A percentile compares a stretch with the other conserved stretches of the same genome.
These are phyloP conservation scores for Creontiades dilutus DNA, from an alignment of 2,888 invertebrate species.

Conservation along the genomic window DNA sequence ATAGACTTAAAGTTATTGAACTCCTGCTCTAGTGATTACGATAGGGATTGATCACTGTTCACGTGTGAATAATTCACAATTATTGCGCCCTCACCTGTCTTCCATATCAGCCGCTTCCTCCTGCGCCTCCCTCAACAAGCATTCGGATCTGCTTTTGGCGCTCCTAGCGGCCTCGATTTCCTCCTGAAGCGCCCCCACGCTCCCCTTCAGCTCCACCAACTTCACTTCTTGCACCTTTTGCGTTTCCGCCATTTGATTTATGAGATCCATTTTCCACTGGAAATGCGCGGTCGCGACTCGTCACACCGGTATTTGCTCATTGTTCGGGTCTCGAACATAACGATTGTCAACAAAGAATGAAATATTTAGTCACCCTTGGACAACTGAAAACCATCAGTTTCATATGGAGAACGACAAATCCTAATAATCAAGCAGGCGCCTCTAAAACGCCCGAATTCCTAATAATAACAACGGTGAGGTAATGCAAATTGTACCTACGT, in stretches of 20 bases:
- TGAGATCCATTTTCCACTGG: slow-evolving; percentile 51
- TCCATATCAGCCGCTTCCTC: slow-evolving; percentile 23
- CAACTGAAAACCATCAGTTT: neutral
- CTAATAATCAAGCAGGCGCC: too few species aligned
- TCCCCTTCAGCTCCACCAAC: slow-evolving; percentile 56
- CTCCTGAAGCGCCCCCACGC: slow-evolving; percentile 37
- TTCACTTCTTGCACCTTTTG: slow-evolving; percentile 64
- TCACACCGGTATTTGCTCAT: neutral
- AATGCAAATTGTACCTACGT: too few species aligned
- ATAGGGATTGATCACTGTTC: too few species aligned
- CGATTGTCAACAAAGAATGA: neutral
- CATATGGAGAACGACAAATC: neutral
- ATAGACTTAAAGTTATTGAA: too few species aligned
- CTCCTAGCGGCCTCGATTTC: slow-evolving; percentile 22
- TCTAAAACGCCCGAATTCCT: too few species aligned
- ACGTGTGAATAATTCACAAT: too few species aligned
- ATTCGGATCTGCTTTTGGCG: slow-evolving; percentile 5
- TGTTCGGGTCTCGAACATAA: neutral
- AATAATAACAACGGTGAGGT: too few species aligned
- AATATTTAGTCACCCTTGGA: neutral
- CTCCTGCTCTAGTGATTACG: too few species aligned
- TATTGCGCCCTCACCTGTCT: neutral
- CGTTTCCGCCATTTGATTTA: slow-evolving; percentile 60
- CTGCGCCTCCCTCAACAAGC: neutral
- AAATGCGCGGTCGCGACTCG: neutral